phyloP scores from a whole-genome alignment of 2,888 invertebrate species.

The Melanophora roralis region DNA sequence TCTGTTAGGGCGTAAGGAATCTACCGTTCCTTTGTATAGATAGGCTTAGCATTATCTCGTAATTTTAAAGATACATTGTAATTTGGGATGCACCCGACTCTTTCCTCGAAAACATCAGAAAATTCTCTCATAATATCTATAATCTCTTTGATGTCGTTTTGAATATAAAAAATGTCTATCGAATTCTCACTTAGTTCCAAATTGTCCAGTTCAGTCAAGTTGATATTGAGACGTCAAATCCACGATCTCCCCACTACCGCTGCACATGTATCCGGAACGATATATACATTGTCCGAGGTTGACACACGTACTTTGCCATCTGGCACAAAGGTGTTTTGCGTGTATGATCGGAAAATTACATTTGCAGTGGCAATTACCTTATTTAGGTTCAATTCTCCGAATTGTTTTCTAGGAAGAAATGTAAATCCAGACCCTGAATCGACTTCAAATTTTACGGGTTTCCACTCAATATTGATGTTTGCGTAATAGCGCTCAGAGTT shows the following conservation, averaged over 20 bases:
- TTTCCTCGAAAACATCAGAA: slow-evolving; percentile 19
- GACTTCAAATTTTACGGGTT: too few species aligned
- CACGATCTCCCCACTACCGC: not conserved
- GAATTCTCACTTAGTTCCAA: not conserved
- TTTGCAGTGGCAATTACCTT: too few species aligned
- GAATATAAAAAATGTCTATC: not conserved
- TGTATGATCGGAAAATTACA: too few species aligned
- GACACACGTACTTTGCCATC: slow-evolving; percentile 25
- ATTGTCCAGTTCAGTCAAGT: slow-evolving; percentile 11
- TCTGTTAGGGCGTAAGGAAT: slow-evolving; percentile 34
- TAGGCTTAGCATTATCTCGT: slow-evolving; percentile 10
- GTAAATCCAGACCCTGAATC: too few species aligned
- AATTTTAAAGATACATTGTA: slow-evolving; percentile 16
- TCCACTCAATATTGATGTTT: too few species aligned
- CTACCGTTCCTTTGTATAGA: slow-evolving; percentile 35
- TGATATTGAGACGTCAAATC: slow-evolving; percentile 5
- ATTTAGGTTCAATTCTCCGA: too few species aligned
- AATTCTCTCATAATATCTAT: not conserved
- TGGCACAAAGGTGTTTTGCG: slow-evolving; percentile 9
- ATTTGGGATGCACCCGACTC: slow-evolving; percentile 27
- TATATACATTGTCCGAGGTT: not conserved
- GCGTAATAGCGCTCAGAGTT: too few species aligned
- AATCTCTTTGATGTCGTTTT: not conserved
- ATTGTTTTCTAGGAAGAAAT: too few species aligned
- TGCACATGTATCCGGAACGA: not conserved